These are phyloP conservation scores for Conger conger DNA, from an alignment of 2,113 vertebrate species.

Conservation along the genomic window DNA sequence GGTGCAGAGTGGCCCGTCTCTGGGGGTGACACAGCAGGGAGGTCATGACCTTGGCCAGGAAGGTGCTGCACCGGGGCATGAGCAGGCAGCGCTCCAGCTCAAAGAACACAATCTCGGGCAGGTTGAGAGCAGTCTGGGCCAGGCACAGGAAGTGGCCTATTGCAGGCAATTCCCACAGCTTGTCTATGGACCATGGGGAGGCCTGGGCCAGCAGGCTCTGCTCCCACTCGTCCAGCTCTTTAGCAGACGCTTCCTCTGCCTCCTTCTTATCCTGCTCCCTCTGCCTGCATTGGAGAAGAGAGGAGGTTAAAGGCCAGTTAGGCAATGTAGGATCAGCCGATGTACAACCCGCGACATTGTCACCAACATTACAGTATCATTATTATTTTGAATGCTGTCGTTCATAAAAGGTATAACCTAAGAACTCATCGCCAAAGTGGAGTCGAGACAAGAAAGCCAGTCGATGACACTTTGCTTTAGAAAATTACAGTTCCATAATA, in stretches of 20 bases:
- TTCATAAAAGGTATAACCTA: too few species aligned
- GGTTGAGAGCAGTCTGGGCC: slow-evolving; percentile 89
- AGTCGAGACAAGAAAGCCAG: too few species aligned
- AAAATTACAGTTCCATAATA: too few species aligned
- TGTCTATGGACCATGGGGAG: slow-evolving; percentile 78
- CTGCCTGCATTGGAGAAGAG: slow-evolving; percentile 66
- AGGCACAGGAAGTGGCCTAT: slow-evolving; percentile 97
- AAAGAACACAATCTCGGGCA: slow-evolving; percentile 95
- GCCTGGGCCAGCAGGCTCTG: slow-evolving; percentile 81
- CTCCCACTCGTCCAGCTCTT: slow-evolving; percentile 97
- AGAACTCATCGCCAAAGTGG: too few species aligned
- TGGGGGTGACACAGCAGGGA: slow-evolving; percentile 87
- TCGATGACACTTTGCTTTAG: too few species aligned
- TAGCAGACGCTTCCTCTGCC: slow-evolving; percentile 90
- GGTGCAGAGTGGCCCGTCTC: slow-evolving; percentile 81
- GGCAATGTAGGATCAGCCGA: too few species aligned
- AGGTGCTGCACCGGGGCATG: slow-evolving; percentile 91
- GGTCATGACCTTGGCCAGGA: slow-evolving; percentile 96
- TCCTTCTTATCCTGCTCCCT: slow-evolving; percentile 93
- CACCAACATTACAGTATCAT: too few species aligned
- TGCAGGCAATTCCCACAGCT: slow-evolving; percentile 95
- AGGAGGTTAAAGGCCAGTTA: not conserved
- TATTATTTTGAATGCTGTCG: too few species aligned
- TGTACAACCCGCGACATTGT: too few species aligned
- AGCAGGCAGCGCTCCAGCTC: slow-evolving; percentile 95